Conservation (phyloP, 2,888 invertebrate species). For the Bombylius discolor region DNA sequence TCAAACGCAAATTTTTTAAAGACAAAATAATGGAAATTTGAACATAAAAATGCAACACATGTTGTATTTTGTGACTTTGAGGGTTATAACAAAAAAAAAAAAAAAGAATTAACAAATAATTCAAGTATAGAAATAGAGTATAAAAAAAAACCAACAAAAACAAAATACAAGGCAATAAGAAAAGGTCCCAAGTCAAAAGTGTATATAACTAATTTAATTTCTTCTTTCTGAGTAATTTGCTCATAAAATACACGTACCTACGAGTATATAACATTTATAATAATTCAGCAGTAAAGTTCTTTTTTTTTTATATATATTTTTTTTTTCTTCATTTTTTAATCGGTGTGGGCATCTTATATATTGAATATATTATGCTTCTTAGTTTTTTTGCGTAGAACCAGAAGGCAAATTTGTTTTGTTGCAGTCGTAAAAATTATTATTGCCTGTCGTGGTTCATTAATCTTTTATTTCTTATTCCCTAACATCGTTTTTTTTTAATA, state of each 20-base stretch:
- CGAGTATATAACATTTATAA: too few relatives aligned
- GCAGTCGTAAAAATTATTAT: not conserved
- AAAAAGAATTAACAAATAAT: not conserved
- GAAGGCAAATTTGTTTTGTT: not conserved
- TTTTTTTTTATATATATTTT: not conserved
- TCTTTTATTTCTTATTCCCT: not conserved
- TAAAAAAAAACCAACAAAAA: not conserved
- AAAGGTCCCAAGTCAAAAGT: not conserved
- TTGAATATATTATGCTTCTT: not conserved
- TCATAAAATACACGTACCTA: not conserved
- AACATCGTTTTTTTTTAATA: not conserved
- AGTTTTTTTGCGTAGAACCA: not conserved
- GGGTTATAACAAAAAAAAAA: too few relatives aligned
- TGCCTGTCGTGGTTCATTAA: not conserved
- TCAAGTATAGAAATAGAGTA: not conserved
- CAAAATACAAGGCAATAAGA: not conserved
- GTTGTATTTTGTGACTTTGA: too few relatives aligned
- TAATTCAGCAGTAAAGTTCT: too few relatives aligned
- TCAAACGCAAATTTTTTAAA: too few relatives aligned
- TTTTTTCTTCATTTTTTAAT: not conserved
- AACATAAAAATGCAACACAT: too few relatives aligned
- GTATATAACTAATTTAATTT: not conserved
- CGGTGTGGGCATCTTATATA: not conserved
- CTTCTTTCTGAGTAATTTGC: not conserved
- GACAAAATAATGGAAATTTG: too few relatives aligned